Evolutionary conservation across 1,140 invertebrate genomes (phyloP), one percentile per base, ranked within the genome.

Genomic region (Drosophila lacteicornis): DNA sequence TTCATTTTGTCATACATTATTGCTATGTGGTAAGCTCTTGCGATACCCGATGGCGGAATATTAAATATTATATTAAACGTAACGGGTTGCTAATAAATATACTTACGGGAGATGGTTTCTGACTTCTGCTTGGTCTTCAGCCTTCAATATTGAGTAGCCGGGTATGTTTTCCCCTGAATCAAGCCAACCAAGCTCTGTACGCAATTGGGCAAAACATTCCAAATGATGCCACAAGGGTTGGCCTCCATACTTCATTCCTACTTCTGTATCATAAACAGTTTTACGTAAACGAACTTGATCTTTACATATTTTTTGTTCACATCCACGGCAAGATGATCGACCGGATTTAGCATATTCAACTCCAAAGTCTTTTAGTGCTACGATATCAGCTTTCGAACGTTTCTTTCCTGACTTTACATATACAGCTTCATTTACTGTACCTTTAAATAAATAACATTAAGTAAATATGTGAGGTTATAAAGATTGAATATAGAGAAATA

Each of bases 331-430:
- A 25, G 93, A 94, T 43, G 98, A 95, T 66, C 96, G 94, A 61
- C 95, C 95, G 7, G 97, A 98, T 93, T 98, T 99, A 0, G 98
- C 96, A 94, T 99, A 98, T 90, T 99, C 97, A 12, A 98, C 94
- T 40, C 87, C 93, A 90, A 96, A 99, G 92, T 98, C 97, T 73
- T 94, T 94, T 7, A 95, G 81, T 46, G 92, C 94, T 11, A 83
- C 81, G 38, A 75, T 71, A 25, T 79, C 91, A 25, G 71, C 68
- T 57, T 93, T 93, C 0, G 58, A 75, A 22, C 94, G 93, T 55
- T 92, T 95, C 87, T 83, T 94, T 92, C 33, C 94, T 47, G 57
- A 60, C 17, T 79, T 62, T 25, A 79, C 67, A 19, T 75, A 46
- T 43, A 78, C 58, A 22, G 33, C 30, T 33, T 53, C 19, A 25